Base-by-base conservation (phyloP, 1,140 invertebrate species). In the Neodiprion virginianus region DNA sequence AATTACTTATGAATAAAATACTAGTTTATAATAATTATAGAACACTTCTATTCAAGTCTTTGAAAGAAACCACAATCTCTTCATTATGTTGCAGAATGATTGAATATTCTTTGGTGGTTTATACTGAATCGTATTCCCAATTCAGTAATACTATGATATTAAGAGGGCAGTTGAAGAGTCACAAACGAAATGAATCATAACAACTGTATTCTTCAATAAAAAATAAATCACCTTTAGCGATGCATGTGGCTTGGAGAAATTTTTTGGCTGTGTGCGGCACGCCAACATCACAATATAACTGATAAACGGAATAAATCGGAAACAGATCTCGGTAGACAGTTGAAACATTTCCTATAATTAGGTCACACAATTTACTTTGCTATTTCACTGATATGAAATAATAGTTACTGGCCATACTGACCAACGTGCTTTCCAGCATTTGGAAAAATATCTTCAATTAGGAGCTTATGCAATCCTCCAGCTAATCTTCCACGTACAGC, bases 291-390 rank as follows among this genome's bases (percentile, higher is more conserved):
- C 81, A 76, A 80, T 90, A 91, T 28, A 91, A 78, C 12, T 83
- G 74, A 77, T 91, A 91, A 5, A 90, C 76, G 4, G 78, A 79
- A 77, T 86, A 83, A 14, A 91, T 81, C 4, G 91, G 90, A 7
- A 91, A 74, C 70, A 89, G 77, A 76, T 86, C 78, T 23, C 84
- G 84, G 76, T 87, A 88, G 9, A 84, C 81, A 69, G 85, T 83
- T 0, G 85, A 78, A 49, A 89, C 79, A 23, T 72, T 80, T n/a
- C 87, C 89, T 90, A 67, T 61, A 40, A 40, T 40, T 3, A 40
- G 5, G 1, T 40, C 28, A 79, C 76, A 65, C 17, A 65, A 65
- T 14, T 65, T 14, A 65, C 17, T 65, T 14, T 65, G 12, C 12
- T 65, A 14, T 65, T 65, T 17, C 12, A 14, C 1, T 17, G 17